Evolutionary conservation across 2,113 vertebrate species (phyloP).

Genomic region (Colistium nudipinnis): DNA sequence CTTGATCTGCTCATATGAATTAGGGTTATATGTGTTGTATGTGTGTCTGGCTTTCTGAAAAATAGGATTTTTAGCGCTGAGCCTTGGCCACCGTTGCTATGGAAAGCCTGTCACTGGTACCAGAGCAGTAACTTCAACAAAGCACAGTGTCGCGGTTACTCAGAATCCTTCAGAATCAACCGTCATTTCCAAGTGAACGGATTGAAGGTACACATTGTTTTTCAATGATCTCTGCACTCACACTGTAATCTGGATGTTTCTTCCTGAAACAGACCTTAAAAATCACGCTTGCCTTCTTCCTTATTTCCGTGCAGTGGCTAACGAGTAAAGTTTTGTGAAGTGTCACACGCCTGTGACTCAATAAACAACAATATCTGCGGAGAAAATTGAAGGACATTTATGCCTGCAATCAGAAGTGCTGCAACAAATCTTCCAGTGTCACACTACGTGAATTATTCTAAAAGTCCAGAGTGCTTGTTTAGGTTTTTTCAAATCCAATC

Average conservation of each 20-base stretch:
- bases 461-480: not conserved
- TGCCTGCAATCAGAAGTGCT: not conserved
- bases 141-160: not conserved
- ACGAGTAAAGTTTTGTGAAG: no score
- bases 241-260: not conserved
- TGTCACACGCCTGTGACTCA: no score
- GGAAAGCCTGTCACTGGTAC: not conserved
- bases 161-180: not conserved
- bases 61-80: not conserved
- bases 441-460: not conserved
- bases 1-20: not conserved
- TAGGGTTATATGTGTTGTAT: not conserved
- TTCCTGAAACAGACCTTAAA: not conserved
- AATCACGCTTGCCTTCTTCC: no score
- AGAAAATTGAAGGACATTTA: not conserved
- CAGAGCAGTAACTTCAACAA: not conserved
- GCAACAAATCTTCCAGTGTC: conserved; percentile 1
- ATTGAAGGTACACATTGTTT: not conserved
- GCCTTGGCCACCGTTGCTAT: not conserved
- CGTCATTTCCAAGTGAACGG: not conserved
- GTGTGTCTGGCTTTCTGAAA: not conserved
- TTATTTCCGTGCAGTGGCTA: no score
- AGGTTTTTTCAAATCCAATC: conserved; percentile 17
- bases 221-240: not conserved
- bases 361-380: not conserved